phyloP scores from a whole-genome alignment of 64 coral and sea anemone species.

The Stichodactyla mertensii region DNA sequence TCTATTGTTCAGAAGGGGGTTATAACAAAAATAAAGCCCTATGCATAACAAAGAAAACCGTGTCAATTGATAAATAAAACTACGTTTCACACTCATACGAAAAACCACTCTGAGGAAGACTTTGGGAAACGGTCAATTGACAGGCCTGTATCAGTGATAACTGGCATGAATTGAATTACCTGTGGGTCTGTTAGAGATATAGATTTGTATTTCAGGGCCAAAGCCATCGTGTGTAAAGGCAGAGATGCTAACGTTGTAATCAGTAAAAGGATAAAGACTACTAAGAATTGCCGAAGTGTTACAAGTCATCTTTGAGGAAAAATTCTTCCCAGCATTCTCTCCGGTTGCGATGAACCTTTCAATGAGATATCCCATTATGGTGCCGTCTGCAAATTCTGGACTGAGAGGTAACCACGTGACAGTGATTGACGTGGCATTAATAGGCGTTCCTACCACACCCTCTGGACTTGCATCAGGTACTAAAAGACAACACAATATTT shows the following conservation, averaged over 20 bases:
- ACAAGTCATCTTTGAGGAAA: background rate
- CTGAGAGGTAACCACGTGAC: constrained; percentile 31
- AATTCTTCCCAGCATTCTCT: background rate
- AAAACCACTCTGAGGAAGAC: too few relatives aligned
- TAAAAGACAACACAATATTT: background rate
- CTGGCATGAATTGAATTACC: background rate
- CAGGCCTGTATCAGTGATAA: too few relatives aligned
- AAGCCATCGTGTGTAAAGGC: background rate
- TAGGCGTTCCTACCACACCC: constrained; percentile 21
- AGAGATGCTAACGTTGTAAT: constrained; percentile 4
- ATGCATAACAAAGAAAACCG: too few relatives aligned
- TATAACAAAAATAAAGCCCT: too few relatives aligned
- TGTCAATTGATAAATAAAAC: too few relatives aligned
- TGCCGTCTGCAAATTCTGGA: background rate
- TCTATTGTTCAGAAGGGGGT: too few relatives aligned
- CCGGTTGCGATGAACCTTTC: background rate
- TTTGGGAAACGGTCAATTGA: too few relatives aligned
- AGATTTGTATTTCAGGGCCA: background rate
- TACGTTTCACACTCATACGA: too few relatives aligned
- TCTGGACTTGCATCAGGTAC: constrained; percentile 46
- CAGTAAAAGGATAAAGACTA: background rate
- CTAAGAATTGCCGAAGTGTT: background rate
- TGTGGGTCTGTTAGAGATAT: background rate
- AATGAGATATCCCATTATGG: background rate
- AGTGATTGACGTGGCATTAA: constrained; percentile 39